Evolutionary conservation across 1,140 invertebrate species (phyloP), one percentile per base, ranked within the genome.

Genomic region (Bombus pyrosoma): DNA sequence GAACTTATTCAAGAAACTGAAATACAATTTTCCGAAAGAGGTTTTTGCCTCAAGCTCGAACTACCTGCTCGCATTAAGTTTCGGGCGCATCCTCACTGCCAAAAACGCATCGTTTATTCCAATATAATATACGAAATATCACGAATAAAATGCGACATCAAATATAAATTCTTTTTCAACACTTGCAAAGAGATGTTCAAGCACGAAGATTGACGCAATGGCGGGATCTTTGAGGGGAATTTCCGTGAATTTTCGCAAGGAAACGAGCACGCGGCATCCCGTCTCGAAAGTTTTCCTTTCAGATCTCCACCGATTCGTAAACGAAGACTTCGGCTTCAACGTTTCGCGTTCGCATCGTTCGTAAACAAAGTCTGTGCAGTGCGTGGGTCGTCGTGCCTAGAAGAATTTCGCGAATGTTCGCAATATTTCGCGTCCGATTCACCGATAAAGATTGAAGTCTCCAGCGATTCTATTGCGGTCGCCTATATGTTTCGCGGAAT

Each of bases 241-340:
- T 64, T 81, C 39, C 69, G 57, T 59, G 59, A 62, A 62, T 62
- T 62, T 66, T 66, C 62, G 64, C 13, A n/a, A 64, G 59, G 78
- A 66, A 80, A 73, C 74, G 79, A 85, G 41, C 84, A 81, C 79
- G 79, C 66, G 84, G 84, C 79, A 85, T 85, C 78, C 71, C 3
- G 78, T 28, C 25, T 37, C 10, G 37, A 74, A 85, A 85, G 43
- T 81, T 85, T 85, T 41, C 78, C 62, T 75, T 57, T 74, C 25
- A 32, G 43, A 4, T 59, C 41, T 37, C 59, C 41, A 74, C 41
- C 78, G 83, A 68, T 81, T 74, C 83, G 83, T 81, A 53, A 85
- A 81, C 83, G 78, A 66, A 41, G 79, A 66, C n/a, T 62, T 28
- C 25, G 47, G 22, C 47, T 53, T 22, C 12, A 25, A 34, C 47